Base-by-base conservation (phyloP, 2,888 invertebrate species). In the Clostera curtula region DNA sequence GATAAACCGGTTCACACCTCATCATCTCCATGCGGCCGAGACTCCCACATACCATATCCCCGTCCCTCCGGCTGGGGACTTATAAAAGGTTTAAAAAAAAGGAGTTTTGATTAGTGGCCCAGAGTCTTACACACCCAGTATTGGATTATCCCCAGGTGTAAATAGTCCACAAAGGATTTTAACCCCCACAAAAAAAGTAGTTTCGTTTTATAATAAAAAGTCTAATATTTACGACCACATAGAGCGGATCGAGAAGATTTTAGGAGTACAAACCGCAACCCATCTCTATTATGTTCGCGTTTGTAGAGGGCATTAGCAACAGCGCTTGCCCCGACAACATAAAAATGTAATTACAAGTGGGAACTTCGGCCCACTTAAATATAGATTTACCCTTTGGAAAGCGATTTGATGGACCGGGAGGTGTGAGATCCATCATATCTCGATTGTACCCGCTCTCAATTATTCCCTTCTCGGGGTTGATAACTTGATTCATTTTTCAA, bases 341-440 rank as follows among this genome's bases (percentile, higher is more conserved):
- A 79, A 80, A 79, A 79, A 80, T 70, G 76, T 76, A 79, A 80
- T 79, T 79, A 79, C 72, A 69, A 70, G 60, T 49, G 55, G 56
- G 60, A 74, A 68, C 55, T 72, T 69, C 53, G 45, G 43, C 56
- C 69, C 70, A 77, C 76, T 79, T 72, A 80, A 76, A 80, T 76
- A 77, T 74, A 79, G 75, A 80, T 80, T 79, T 80, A 79, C 79
- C 75, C 76, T 76, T 76, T 74, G 66, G 60, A 72, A 65, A 68
- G 67, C 59, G 61, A 67, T 71, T 73, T 67, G 68, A 71, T 70
- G 58, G 71, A 61, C 58, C 46, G 56, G 51, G 59, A 75, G 73
- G 76, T 76, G 75, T 71, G 64, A 77, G 74, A 76, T 76, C 73
- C 69, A 80, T 79, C 73, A 79, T 75, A 76, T 72, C 64, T 64